Base-by-base conservation (phyloP, 2,797 vertebrate genomes). In the Muscicapa striata region DNA sequence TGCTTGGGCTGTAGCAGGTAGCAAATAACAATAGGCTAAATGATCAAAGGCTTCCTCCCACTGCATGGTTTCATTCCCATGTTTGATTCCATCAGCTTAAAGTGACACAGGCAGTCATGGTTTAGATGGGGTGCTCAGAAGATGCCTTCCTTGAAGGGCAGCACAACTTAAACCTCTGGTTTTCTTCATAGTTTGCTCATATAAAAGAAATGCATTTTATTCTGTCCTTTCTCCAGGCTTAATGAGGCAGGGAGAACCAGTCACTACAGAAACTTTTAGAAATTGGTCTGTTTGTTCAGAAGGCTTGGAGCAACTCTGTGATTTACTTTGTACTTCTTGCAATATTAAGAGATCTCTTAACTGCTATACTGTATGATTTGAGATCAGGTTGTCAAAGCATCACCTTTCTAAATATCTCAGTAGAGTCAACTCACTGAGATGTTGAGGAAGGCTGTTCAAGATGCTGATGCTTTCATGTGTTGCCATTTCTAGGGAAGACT, bases 401-500 rank as follows among this genome's bases (percentile, higher is more conserved):
- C 49, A 5, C 27, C 16, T 88, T 70, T 73, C 40, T 57, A 38
- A 79, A 16, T 55, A 54, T 70, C 34, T 77, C 55, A 85, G 52
- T 16, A 54, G 34, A 43, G 64, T 81, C 34, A 59, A 1, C 15
- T 78, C 66, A 24, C 30, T 70, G 46, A 57, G 70, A 32, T 76
- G 27, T 72, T 0, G 0, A 64, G 29, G 61, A 67, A 67, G 24
- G 59, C 40, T 49, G 26, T 61, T 59, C 15, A 67, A 58, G 57
- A 51, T 89, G 57, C 66, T 80, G 54, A 80, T 2, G 5, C 24
- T 81, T 87, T 80, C 13, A 6, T 67, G 10, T 91, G 9, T 78
- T 82, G 61, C 80, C 29, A 29, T 88, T 96, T 95, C 80, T 84
- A 96, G 89, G 85, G 63, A 90, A 61, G 40, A 40, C 43, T 72